Evolutionary conservation across 1,140 invertebrate genomes (phyloP), one percentile per base, ranked within the genome.

Genomic region (Propsilocerus akamusi): DNA sequence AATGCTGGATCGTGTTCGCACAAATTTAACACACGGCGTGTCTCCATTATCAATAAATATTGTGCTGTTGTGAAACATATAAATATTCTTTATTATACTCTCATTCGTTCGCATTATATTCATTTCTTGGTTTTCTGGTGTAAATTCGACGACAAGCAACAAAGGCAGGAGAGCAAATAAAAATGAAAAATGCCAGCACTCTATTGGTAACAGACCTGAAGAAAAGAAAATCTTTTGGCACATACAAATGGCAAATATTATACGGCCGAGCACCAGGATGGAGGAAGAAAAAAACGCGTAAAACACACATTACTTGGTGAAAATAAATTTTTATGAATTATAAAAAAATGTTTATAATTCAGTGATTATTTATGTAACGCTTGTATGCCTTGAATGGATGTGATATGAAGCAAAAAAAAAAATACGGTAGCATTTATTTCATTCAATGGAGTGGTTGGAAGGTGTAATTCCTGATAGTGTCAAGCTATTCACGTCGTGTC

Each of bases 271-370:
- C 10, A 30, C 10, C 10, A 30, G 28, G n/a, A 30, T 30, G 28
- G n/a, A 30, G 10, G 10, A n/a, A 30, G 28, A 6, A 30, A n/a
- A 30, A 30, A 30, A 30, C 3, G 28, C 10, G n/a, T 11, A 30
- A 11, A 11, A n/a, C n/a, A n/a, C 4, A 20, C 14, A 41, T 41
- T 20, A 41, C 22, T 20, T 20, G 22, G 34, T 20, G 22, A 20
- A 41, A 41, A 41, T 41, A 41, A 41, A 41, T 41, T 41, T 41
- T 41, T 41, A 41, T 41, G 34, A 41, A 41, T 41, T 41, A 41
- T 41, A 41, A 41, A 41, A 41, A 17, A 17, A 41, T 17, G 22
- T 41, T 8, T 41, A 41, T 41, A 20, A 41, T 41, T 41, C 34
- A 20, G 34, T 22, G 34, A 41, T 41, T 41, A 41, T 41, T 41